Percentiles rank a stretch among this genome's conserved stretches.
phyloP scores from a whole-genome alignment of 2,797 vertebrate genomes.

The Pseudochaenichthys georgianus region DNA sequence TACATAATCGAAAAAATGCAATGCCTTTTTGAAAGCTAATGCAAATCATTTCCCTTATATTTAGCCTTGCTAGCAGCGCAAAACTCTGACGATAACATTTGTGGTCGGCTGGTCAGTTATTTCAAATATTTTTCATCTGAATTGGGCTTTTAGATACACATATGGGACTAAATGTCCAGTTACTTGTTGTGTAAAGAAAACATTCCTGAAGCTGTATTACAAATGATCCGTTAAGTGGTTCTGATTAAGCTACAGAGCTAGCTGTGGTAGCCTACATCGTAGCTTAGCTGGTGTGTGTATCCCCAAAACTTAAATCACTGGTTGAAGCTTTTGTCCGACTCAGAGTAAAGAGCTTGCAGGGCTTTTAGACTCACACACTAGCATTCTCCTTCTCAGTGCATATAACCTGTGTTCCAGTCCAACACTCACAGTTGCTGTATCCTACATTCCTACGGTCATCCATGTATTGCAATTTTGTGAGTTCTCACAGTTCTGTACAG shows the following conservation, averaged over 20 bases:
- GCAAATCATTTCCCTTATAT: conserved; percentile 13
- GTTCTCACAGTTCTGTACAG: conserved; percentile 80
- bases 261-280: neutral
- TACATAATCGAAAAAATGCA: neutral
- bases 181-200: neutral
- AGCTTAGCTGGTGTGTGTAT: neutral
- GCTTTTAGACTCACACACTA: conserved; percentile 34
- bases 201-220: neutral
- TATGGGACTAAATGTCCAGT: neutral
- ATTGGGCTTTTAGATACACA: neutral
- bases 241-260: neutral
- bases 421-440: conserved; percentile 60
- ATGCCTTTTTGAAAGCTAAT: conserved; percentile 31
- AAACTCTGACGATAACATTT: neutral
- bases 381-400: conserved; percentile 47
- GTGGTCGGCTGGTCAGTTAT: neutral
- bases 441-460: conserved; percentile 86
- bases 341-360: neutral
- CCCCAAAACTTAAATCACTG: neutral
- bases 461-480: conserved; percentile 76
- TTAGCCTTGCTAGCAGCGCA: conserved; percentile 14
- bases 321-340: conserved; percentile 1
- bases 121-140: neutral
- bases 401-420: conserved; percentile 48
- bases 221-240: neutral